phyloP scores from a whole-genome alignment of 2,888 invertebrate genomes.

The Kryphioiulus occultus region DNA sequence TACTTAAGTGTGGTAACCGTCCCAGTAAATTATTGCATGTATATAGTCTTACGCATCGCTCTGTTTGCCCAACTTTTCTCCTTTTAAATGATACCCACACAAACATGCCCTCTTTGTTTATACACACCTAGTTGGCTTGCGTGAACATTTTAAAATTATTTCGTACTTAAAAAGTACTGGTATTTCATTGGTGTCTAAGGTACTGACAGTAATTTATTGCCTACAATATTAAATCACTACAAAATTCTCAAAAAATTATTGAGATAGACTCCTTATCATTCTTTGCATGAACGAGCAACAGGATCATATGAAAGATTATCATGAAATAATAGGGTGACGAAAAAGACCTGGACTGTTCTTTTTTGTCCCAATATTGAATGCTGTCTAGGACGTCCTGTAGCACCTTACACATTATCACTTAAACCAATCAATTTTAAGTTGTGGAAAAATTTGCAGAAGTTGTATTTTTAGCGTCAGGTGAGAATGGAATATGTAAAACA shows the following conservation, averaged over 20 bases:
- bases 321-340: too few relatives aligned
- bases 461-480: background rate
- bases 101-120: too few relatives aligned
- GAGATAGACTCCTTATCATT: background rate
- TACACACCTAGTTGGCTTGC: too few relatives aligned
- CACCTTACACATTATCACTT: background rate
- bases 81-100: background rate
- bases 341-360: too few relatives aligned
- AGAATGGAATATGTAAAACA: background rate
- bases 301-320: background rate
- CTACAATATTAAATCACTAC: background rate
- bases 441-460: background rate
- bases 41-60: background rate
- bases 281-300: background rate
- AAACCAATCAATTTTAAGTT: background rate
- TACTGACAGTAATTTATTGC: background rate
- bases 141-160: background rate
- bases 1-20: background rate
- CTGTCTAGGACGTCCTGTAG: too few relatives aligned
- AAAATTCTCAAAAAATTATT: background rate
- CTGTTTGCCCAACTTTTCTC: background rate
- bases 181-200: background rate
- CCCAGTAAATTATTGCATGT: conserved; percentile 17
- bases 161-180: background rate
- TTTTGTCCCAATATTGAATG: too few relatives aligned